Conservation (phyloP, 1,140 invertebrate genomes). For the Zaprionus africanus region DNA sequence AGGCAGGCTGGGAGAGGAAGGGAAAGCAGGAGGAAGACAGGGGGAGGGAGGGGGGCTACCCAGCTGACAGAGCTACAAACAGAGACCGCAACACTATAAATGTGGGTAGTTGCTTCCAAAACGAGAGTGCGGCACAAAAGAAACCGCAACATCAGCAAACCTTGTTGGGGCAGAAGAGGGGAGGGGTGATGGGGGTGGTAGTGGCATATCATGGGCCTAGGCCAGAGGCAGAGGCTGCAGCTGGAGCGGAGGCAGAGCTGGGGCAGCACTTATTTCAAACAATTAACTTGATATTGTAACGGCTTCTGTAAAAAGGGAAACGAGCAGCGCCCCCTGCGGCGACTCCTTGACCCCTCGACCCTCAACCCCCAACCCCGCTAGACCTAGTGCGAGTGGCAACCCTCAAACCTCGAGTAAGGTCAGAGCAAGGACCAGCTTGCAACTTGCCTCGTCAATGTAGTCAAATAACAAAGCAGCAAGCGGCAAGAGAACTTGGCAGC, state of each 20-base stretch:
- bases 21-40: not conserved
- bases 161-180: conserved; percentile 20
- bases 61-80: conserved; percentile 27
- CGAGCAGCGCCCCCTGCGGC: conserved; percentile 18
- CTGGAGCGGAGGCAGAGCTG: conserved; percentile 5
- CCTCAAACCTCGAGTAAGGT: conserved; percentile 32
- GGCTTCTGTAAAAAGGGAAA: conserved; percentile 55
- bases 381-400: not conserved
- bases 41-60: conserved; percentile 6
- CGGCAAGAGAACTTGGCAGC: conserved; percentile 63
- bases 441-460: conserved; percentile 49
- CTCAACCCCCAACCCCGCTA: not conserved
- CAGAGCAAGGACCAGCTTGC: conserved; percentile 19
- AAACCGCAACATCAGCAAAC: conserved; percentile 80
- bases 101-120: conserved; percentile 66
- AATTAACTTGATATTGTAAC: conserved; percentile 83
- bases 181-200: not conserved
- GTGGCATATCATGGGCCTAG: not conserved
- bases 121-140: conserved; percentile 66
- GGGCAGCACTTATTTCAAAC: conserved; percentile 80
- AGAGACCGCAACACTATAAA: conserved; percentile 79
- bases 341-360: not conserved
- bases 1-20: not conserved
- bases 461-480: conserved; percentile 63
- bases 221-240: conserved; percentile 1